phyloP scores from a whole-genome alignment of 2,888 invertebrate species.

The Rhingia rostrata region DNA sequence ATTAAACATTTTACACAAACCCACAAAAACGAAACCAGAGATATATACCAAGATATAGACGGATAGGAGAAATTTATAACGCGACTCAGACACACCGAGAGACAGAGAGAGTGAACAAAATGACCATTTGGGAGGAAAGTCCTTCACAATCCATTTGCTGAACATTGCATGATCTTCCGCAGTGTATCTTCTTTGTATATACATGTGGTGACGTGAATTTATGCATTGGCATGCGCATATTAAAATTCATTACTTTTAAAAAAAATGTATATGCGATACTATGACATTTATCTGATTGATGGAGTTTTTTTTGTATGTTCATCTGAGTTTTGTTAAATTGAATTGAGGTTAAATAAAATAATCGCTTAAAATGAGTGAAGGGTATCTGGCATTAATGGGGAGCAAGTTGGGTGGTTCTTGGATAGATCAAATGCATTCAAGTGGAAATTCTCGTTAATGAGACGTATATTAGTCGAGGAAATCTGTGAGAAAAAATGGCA shows the following conservation, averaged over 20 bases:
- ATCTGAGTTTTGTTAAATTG: conserved; percentile 13
- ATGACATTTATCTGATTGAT: conserved; percentile 13
- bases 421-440: not conserved
- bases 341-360: conserved; percentile 15
- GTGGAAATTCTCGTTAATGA: not conserved
- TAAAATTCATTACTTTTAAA: conserved; percentile 35
- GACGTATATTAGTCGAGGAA: too few relatives aligned
- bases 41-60: not conserved
- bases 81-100: not conserved
- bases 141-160: conserved; percentile 30
- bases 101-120: not conserved
- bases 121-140: conserved; percentile 7
- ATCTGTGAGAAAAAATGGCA: too few relatives aligned
- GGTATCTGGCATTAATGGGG: not conserved
- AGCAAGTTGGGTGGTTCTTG: not conserved
- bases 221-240: conserved; percentile 54
- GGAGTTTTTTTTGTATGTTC: conserved; percentile 15
- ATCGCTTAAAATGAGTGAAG: conserved; percentile 1
- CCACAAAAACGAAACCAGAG: not conserved
- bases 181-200: not conserved
- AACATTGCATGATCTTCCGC: conserved; percentile 37
- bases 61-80: conserved; percentile 1
- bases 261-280: not conserved
- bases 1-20: conserved; percentile 53
- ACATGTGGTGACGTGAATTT: conserved; percentile 16